Conservation (phyloP, 1,140 invertebrate genomes). For the Octopus sinensis region DNA sequence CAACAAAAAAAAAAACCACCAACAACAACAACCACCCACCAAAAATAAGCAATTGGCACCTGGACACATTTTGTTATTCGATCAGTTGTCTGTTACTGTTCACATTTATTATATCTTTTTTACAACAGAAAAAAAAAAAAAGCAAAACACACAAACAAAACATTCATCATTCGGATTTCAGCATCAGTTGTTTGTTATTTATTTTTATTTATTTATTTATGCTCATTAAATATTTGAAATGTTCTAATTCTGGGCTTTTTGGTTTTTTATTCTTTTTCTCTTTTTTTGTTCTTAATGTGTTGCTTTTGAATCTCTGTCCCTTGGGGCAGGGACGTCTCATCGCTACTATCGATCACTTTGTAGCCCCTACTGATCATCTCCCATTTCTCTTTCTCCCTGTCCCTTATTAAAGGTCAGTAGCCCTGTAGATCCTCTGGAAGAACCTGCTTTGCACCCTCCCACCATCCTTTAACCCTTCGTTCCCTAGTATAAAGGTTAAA, state of each 20-base stretch:
- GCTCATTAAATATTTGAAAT: conserved; percentile 12
- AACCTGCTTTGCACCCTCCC: too few relatives aligned
- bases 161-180: conserved; percentile 7
- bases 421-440: too few relatives aligned
- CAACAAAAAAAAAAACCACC: background rate
- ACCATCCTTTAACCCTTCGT: too few relatives aligned
- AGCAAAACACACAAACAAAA: background rate
- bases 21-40: background rate
- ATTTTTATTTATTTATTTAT: conserved; percentile 12
- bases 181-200: conserved; percentile 6
- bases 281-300: background rate
- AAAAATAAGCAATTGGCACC: background rate
- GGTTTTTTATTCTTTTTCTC: background rate
- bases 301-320: too few relatives aligned
- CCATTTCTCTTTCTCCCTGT: too few relatives aligned
- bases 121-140: background rate
- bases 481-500: too few relatives aligned
- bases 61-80: conserved; percentile 10
- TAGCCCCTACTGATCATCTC: too few relatives aligned
- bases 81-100: conserved; percentile 2
- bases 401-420: too few relatives aligned
- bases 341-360: too few relatives aligned
- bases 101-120: background rate
- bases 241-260: background rate
- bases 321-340: too few relatives aligned